phyloP scores from a whole-genome alignment of 2,797 vertebrate species.

The Smutsia temminckii region DNA sequence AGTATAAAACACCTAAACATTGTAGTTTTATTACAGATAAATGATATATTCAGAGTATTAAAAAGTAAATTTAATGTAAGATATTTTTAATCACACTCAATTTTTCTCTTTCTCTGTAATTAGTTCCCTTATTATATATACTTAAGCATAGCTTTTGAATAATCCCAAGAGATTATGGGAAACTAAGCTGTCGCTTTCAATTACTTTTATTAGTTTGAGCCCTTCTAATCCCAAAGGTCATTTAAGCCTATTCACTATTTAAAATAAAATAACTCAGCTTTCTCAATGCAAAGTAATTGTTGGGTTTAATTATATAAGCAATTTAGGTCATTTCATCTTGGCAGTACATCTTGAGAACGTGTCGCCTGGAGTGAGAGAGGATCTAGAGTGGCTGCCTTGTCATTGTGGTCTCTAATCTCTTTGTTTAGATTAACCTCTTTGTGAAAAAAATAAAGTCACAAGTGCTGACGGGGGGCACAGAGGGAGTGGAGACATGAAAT shows the following conservation, averaged over 20 bases:
- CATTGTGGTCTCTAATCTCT: background rate
- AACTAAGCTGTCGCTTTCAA: conserved; percentile 35
- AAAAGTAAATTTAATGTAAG: background rate
- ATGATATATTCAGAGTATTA: background rate
- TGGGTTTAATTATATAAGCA: conserved; percentile 71
- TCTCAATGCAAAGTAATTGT: conserved; percentile 61
- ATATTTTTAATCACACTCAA: background rate
- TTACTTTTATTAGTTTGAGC: conserved; percentile 59
- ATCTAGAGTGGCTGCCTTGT: background rate
- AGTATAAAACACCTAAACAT: background rate
- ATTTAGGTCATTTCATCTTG: conserved; percentile 66
- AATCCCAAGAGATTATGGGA: conserved; percentile 14
- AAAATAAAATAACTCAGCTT: conserved; percentile 72
- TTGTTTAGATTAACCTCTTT: background rate
- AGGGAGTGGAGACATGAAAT: background rate
- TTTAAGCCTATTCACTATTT: conserved; percentile 74
- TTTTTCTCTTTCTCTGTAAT: background rate
- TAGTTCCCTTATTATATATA: background rate
- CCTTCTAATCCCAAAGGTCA: conserved; percentile 62
- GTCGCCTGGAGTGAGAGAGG: background rate
- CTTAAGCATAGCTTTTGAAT: background rate
- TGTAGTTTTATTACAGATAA: background rate
- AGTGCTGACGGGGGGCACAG: background rate
- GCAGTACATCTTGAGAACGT: conserved; percentile 57
- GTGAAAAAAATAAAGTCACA: background rate